Evolutionary conservation across 1,140 invertebrate genomes (phyloP), one percentile per base, ranked within the genome.

Genomic region (Bombus huntii): DNA sequence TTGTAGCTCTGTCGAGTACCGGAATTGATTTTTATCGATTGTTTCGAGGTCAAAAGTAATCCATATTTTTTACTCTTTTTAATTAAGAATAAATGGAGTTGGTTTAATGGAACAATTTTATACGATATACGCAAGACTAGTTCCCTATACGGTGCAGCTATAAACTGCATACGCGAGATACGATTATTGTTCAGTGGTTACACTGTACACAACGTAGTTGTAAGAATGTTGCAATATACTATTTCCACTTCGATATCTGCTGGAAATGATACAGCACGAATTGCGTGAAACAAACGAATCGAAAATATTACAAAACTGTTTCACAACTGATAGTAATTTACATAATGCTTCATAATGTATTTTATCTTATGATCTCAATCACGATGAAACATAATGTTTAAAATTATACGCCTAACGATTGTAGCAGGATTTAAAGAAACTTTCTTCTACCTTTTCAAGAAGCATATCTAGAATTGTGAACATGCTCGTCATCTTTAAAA

Each of bases 171-270:
- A n/a, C 34, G 13, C 13, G 37, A 37, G 13, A 25, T 25, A 31
- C 6, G 39, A 72, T 81, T 81, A 72, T 72, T 42, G 18, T 72
- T 72, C 31, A 81, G 31, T 15, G 66, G 47, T 72, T 22, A 28
- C 13, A 25, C 6, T 4, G 28, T 31, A 6, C 37, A 25, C 37
- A 15, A 6, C 28, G 9, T n/a, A n/a, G 66, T 71, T 37, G 4
- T 53, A 22, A 59, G n/a, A 31, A 72, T 72, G 71, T 72, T 59
- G 34, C 28, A 59, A 42, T 15, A 72, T 53, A 53, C 22, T 22
- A 47, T 71, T 57, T 81, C 34, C 10, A n/a, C 22, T 71, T 2
- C n/a, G 34, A 31, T 22, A 34, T 22, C 25, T 12, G n/a, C 9
- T 71, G 28, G 12, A 57, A 71, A 37, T 18, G 25, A 37, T 10